phyloP scores from a whole-genome alignment of 2,888 invertebrate species.

The Archips crataeganus region DNA sequence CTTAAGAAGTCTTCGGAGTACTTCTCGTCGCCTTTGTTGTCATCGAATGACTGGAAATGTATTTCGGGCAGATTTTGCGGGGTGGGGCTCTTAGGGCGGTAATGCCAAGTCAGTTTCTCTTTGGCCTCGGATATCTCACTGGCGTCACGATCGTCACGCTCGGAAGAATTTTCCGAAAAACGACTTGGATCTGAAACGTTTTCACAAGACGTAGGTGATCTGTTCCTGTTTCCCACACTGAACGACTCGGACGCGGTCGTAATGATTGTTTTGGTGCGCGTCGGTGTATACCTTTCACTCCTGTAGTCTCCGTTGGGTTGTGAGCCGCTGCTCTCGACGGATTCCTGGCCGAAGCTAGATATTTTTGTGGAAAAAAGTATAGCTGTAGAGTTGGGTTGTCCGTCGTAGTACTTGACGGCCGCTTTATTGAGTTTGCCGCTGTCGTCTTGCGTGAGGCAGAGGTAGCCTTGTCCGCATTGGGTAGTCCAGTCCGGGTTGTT shows the following conservation, averaged over 20 bases:
- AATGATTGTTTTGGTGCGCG: constrained; percentile 77
- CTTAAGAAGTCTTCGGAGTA: constrained; percentile 82
- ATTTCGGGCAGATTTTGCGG: constrained; percentile 73
- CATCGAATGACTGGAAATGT: constrained; percentile 85
- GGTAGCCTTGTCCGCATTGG: constrained; percentile 77
- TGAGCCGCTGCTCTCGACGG: constrained; percentile 66
- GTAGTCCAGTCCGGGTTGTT: constrained; percentile 66
- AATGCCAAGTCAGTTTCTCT: constrained; percentile 79
- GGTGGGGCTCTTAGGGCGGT: constrained; percentile 74
- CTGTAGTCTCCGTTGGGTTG: constrained; percentile 75
- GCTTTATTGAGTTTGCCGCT: constrained; percentile 73
- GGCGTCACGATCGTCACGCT: constrained; percentile 59
- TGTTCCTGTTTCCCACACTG: constrained; percentile 74
- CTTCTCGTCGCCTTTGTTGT: constrained; percentile 62
- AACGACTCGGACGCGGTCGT: constrained; percentile 75
- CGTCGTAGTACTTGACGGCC: constrained; percentile 76
- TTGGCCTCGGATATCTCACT: constrained; percentile 58
- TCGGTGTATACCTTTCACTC: constrained; percentile 77
- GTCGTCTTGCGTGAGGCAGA: constrained; percentile 71
- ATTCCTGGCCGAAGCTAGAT: constrained; percentile 82
- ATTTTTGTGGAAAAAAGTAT: constrained; percentile 83
- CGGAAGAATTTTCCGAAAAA: constrained; percentile 64
- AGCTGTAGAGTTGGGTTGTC: constrained; percentile 71
- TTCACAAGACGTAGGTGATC: constrained; percentile 76
- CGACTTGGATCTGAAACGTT: constrained; percentile 67